Evolutionary conservation across 2,797 vertebrate genomes (phyloP), one percentile per base, ranked within the genome.

Genomic region (Acanthurus leucopareius): DNA sequence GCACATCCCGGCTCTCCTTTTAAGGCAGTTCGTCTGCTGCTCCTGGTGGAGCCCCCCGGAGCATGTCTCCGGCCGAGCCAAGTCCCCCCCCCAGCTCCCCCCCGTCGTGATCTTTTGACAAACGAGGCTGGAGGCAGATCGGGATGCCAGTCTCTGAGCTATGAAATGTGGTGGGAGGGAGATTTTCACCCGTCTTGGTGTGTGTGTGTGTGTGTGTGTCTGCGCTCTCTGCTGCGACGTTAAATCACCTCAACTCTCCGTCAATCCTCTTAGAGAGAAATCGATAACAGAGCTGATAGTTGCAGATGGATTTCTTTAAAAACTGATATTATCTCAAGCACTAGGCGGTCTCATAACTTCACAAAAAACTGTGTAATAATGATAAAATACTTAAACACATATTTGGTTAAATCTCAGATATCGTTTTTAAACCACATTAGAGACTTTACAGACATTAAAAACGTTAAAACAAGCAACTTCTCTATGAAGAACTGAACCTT

Each of bases 1-100:
- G 86, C 68, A 86, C 85, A 77, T 89, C 89, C 80, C 44, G 73
- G 42, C 72, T 79, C 32, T 86, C 93, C 93, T 92, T 94, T 88
- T 93, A 94, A 92, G 93, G 93, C 80, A 58, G 75, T 83, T 68
- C 16, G 47, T 40, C 73, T 16, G 76, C 79, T 32, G 68, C 72
- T 73, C 32, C 81, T 22, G 64, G 5, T 57, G 64, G 60, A 71
- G 40, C 54, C 59, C 51, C 65, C 22, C 25, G 7, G 76, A 74
- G 78, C 84, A 70, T 17, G 40, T 59, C 83, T 76, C 66, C 0
- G 10, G 40, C 51, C 3, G 14, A 77, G 89, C 83, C 90, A 85
- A 86, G 71, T 86, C 48, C 87, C 90, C 38, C 77, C 79, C 83
- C 25, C 25, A 25, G n/a, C n/a, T n/a, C 25, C 25, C 25, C 25